Percentiles rank a stretch among this genome's conserved stretches.
phyloP scores from a whole-genome alignment of 2,888 invertebrate species.

The Amblyjoppa fuscipennis region DNA sequence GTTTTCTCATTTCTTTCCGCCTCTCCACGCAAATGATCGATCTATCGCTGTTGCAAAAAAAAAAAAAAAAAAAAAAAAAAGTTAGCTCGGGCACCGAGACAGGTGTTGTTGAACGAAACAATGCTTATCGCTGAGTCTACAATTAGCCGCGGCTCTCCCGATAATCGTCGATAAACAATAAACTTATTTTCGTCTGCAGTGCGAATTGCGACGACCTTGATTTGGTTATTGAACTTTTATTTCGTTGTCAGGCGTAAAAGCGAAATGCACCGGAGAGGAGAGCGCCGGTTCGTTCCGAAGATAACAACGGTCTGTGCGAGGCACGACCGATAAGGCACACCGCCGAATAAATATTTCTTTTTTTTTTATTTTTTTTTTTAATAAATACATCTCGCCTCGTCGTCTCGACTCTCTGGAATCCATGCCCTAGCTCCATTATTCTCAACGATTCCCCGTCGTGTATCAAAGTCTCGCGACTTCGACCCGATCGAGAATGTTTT shows the following conservation, averaged over 20 bases:
- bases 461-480: not conserved
- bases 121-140: not conserved
- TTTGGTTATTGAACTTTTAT: conserved; percentile 77
- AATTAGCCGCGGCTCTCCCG: not conserved
- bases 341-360: conserved; percentile 67
- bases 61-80: not conserved
- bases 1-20: not conserved
- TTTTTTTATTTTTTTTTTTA: not conserved
- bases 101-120: conserved; percentile 5
- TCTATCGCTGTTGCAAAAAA: not conserved
- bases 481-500: not conserved
- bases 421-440: not conserved
- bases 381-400: not conserved
- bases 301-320: conserved; percentile 59
- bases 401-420: conserved; percentile 24
- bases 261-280: not conserved
- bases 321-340: conserved; percentile 54
- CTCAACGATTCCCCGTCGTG: not conserved
- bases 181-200: not conserved
- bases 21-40: conserved; percentile 1
- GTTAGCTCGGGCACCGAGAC: not conserved
- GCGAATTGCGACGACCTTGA: conserved; percentile 72
- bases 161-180: not conserved
- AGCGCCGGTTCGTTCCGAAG: conserved; percentile 44
- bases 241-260: conserved; percentile 17